phyloP scores from a whole-genome alignment of 1,140 invertebrate genomes.

The Lucilia sericata region DNA sequence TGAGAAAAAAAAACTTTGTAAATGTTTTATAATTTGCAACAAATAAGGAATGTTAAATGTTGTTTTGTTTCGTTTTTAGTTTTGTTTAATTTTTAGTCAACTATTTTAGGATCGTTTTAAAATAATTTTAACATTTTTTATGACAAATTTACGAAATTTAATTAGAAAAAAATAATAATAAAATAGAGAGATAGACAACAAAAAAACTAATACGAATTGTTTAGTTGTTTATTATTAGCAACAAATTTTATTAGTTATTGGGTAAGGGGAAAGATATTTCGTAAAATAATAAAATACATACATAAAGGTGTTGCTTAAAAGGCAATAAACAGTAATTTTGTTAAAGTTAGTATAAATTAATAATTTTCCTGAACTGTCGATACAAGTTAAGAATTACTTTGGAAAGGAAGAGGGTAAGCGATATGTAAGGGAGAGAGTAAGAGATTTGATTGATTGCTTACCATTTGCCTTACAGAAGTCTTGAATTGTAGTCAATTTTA shows the following conservation, averaged over 20 bases:
- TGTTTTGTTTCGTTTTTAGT: conserved; percentile 17
- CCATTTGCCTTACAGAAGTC: too few species aligned
- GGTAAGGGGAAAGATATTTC: not conserved
- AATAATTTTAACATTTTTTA: conserved; percentile 20
- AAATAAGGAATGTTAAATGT: conserved; percentile 40
- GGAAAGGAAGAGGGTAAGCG: too few species aligned
- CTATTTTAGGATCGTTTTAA: conserved; percentile 1
- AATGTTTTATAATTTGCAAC: conserved; percentile 37
- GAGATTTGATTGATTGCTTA: too few species aligned
- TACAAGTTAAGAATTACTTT: too few species aligned
- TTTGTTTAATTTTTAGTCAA: conserved; percentile 12
- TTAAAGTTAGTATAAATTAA: too few species aligned
- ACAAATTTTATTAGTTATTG: not conserved
- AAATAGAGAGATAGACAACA: too few species aligned
- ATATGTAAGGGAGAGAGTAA: too few species aligned
- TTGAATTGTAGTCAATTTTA: too few species aligned
- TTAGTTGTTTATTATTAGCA: not conserved
- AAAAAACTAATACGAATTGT: not conserved
- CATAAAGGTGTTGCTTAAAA: too few species aligned
- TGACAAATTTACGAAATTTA: conserved; percentile 39
- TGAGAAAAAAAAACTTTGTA: conserved; percentile 9
- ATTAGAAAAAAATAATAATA: not conserved
- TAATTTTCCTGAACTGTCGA: too few species aligned
- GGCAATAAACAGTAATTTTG: too few species aligned
- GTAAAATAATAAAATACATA: too few species aligned